Base-by-base conservation (phyloP, 2,888 invertebrate species). In the Oscheius sp. region DNA sequence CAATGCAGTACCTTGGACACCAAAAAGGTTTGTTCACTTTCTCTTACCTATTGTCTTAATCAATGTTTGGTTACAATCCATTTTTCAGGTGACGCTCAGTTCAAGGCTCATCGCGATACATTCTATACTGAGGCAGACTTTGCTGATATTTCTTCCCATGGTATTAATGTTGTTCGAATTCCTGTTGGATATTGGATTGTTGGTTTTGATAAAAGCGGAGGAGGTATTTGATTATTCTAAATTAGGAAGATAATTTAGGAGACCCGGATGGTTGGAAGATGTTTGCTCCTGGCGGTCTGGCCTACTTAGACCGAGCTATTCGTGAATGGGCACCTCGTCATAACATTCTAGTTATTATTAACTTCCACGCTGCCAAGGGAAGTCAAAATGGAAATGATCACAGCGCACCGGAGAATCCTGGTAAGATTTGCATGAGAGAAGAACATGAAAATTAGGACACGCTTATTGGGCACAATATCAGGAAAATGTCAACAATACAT, bases 371-470 rank as follows among this genome's bases (percentile, higher is more conserved):
- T 24, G 57, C 57, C 8, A 57, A 57, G 28, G 57, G 57, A 38
- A 41, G 41, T 38, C 57, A 57, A 14, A 57, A 57, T 38, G 57
- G 41, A 57, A 32, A 41, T n/a, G 57, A 57, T 22, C 38, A 57
- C 26, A 17, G 17, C n/a, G 38, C 17, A 26, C 41, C 57, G 12
- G 24, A 38, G 26, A 26, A 41, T 22, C 57, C 57, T 14, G 57
- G 57, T 26, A n/a, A 17, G 26, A 3, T 24, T 14, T 26, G 50
- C 9, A 12, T 24, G 49, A 14, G 49, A 4, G 24, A 49, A n/a
- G n/a, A 5, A 49, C 24, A 24, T 3, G 12, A 4, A 26, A 24
- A 2, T 32, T 20, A 54, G 57, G 57, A 41, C 38, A 38, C 24
- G 24, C 57, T 20, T 57, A 38, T 22, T 57, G 57, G 57, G 22